Evolutionary conservation across 2,113 vertebrate genomes (phyloP).

Genomic region (Podarcis muralis): DNA sequence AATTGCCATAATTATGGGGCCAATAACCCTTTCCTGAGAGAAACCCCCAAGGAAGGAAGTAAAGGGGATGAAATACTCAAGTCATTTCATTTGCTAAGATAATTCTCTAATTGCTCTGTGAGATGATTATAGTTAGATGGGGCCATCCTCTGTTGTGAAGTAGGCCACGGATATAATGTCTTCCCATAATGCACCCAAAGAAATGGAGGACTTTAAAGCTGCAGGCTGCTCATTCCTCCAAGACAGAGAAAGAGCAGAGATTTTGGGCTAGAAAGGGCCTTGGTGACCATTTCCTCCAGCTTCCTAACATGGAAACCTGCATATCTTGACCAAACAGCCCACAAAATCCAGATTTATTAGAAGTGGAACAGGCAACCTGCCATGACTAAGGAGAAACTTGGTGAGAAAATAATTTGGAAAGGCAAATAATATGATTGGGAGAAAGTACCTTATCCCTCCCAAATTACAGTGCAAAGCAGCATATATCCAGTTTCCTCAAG

Average conservation of each 20-base stretch:
- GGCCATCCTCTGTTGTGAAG: neutral
- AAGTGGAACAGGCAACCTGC: neutral
- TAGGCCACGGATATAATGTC: neutral
- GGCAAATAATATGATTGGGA: neutral
- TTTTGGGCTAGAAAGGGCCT: neutral
- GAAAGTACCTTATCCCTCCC: neutral
- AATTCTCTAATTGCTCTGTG: neutral
- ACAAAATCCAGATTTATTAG: neutral
- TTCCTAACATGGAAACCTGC: neutral
- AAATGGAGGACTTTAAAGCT: neutral
- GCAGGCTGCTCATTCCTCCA: neutral
- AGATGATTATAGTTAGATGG: neutral
- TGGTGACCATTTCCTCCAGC: neutral
- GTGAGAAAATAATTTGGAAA: neutral
- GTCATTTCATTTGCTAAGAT: neutral
- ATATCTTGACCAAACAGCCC: neutral
- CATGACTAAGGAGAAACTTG: neutral
- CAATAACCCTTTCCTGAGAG: neutral
- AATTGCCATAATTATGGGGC: slow-evolving; percentile 9
- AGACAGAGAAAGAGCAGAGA: neutral
- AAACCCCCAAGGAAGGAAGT: neutral
- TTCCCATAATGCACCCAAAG: neutral
- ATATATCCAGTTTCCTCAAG: neutral
- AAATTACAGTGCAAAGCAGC: neutral
- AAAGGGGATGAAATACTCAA: slow-evolving; percentile 11